Evolutionary conservation across 2,797 vertebrate species (phyloP).

Genomic region (Rhincodon typus): DNA sequence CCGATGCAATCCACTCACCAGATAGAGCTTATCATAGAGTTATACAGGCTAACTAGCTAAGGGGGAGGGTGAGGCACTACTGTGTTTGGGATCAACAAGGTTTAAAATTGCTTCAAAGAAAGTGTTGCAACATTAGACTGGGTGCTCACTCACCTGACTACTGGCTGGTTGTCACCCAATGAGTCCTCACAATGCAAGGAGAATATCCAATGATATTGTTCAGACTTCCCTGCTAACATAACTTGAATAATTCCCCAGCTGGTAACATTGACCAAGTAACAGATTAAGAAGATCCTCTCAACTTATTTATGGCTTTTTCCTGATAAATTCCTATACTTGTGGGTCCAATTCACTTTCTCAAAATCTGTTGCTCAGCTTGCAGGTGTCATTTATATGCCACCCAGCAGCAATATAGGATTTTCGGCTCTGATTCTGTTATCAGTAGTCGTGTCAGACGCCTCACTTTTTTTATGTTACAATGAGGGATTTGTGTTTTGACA

Average conservation of each 20-base stretch:
- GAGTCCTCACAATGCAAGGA: neutral
- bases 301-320: constrained; percentile 38
- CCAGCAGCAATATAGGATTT: neutral
- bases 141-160: neutral
- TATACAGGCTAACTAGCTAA: neutral
- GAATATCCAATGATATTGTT: neutral
- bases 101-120: neutral
- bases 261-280: neutral
- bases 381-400: neutral
- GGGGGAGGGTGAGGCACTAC: neutral
- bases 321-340: neutral
- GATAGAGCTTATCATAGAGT: too few relatives aligned
- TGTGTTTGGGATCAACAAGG: neutral
- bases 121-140: neutral
- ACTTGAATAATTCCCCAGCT: constrained; percentile 13
- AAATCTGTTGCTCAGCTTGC: neutral
- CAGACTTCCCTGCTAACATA: constrained; percentile 35
- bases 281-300: constrained; percentile 36
- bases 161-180: neutral
- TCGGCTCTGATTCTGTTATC: neutral
- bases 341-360: neutral
- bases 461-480: neutral
- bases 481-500: neutral
- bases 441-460: neutral
- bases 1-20: too few relatives aligned